A percentile compares a stretch with the other conserved stretches of the same genome.
phyloP scores from a whole-genome alignment of 1,140 invertebrate genomes.

The Stegodyphus dumicola region DNA sequence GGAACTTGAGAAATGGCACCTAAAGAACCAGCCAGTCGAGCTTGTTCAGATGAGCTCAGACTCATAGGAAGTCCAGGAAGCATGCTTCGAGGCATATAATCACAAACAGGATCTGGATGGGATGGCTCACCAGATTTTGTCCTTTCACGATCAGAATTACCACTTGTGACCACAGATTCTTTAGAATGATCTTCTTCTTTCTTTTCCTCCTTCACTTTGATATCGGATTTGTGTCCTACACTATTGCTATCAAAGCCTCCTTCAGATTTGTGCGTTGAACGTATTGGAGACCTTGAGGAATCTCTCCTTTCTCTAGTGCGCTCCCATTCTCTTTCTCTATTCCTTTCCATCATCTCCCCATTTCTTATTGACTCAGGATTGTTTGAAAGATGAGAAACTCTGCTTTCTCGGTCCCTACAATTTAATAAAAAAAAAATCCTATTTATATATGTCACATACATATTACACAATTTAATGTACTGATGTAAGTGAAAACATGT shows the following conservation, averaged over 20 bases:
- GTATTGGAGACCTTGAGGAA: constrained; percentile 26
- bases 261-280: constrained; percentile 31
- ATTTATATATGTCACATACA: background rate
- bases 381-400: background rate
- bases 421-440: background rate
- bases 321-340: constrained; percentile 16
- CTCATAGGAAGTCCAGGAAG: constrained; percentile 16
- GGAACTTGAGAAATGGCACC: constrained; percentile 28
- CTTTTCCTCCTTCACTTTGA: constrained; percentile 45
- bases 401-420: constrained; percentile 36
- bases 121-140: constrained; percentile 20
- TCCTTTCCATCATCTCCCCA: constrained; percentile 3
- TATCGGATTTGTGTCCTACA: constrained; percentile 13
- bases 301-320: constrained; percentile 18
- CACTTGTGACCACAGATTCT: background rate
- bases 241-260: constrained; percentile 16
- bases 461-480: background rate
- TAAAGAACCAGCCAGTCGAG: background rate
- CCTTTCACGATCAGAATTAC: constrained; percentile 8
- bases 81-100: constrained; percentile 19
- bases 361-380: constrained; percentile 22
- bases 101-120: background rate
- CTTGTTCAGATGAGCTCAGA: constrained; percentile 5
- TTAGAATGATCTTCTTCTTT: constrained; percentile 25
- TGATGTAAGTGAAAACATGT: background rate